A percentile compares a stretch with the other conserved stretches of the same genome.
Conservation (phyloP, 2,888 invertebrate genomes). For the Melinaea menophilus region DNA sequence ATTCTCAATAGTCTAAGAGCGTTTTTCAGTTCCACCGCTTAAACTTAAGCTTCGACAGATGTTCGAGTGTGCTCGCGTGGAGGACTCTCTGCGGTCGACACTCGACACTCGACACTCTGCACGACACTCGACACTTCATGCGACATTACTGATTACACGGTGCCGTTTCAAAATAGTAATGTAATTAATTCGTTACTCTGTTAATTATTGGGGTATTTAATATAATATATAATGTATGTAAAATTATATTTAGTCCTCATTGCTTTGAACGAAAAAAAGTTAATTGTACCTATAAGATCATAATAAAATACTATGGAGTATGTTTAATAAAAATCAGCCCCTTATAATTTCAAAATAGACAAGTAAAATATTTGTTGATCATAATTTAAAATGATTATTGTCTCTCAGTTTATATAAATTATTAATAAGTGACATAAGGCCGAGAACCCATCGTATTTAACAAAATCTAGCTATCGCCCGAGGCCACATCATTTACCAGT, state of each 20-base stretch:
- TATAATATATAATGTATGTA: not conserved
- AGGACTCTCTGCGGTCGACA: slow-evolving; percentile 50
- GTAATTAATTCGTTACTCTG: slow-evolving; percentile 12
- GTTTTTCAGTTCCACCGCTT: slow-evolving; percentile 30
- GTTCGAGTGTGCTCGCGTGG: slow-evolving; percentile 55
- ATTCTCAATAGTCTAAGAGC: slow-evolving; percentile 27
- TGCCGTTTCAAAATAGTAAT: slow-evolving; percentile 8
- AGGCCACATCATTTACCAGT: not conserved
- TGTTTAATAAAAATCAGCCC: too few species aligned
- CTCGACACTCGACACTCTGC: slow-evolving; percentile 38
- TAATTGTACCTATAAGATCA: too few species aligned
- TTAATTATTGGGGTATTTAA: not conserved
- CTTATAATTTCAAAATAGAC: not conserved
- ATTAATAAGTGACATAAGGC: slow-evolving; percentile 1
- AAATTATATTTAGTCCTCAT: too few species aligned
- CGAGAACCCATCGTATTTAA: not conserved
- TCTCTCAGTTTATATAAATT: not conserved
- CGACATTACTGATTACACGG: slow-evolving; percentile 31
- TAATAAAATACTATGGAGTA: too few species aligned
- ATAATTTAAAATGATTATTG: not conserved
- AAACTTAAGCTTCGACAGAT: slow-evolving; percentile 54
- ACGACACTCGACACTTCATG: slow-evolving; percentile 42
- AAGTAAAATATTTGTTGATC: not conserved
- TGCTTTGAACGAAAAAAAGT: too few species aligned
- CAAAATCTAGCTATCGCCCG: not conserved